These are phyloP conservation scores for Petrocephalus schoutedeni DNA, from an alignment of 2,797 vertebrate species.

Conservation along the genomic window DNA sequence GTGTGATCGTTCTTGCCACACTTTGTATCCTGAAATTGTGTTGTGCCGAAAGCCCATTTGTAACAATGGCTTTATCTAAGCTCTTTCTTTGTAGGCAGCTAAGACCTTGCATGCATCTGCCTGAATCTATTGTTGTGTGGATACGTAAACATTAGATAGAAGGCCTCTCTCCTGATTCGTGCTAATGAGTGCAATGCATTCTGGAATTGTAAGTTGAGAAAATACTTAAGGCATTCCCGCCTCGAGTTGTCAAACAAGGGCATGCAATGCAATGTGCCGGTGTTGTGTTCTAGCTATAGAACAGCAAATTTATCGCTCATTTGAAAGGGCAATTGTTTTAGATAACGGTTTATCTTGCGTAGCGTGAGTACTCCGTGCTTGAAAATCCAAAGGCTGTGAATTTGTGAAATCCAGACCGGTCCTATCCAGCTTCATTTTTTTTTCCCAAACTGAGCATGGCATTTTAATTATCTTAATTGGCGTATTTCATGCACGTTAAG, in stretches of 20 bases:
- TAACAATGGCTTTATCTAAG: conserved; percentile 37
- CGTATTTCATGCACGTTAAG: conserved; percentile 37
- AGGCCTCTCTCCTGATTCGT: conserved; percentile 24
- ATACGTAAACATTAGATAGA: conserved; percentile 39
- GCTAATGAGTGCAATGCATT: conserved; percentile 13
- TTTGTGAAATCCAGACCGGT: conserved; percentile 17
- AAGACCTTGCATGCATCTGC: conserved; percentile 31
- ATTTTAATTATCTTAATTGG: conserved; percentile 42
- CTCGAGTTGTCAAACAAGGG: conserved; percentile 8
- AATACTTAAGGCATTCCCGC: background rate
- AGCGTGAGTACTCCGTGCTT: background rate
- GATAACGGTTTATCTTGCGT: background rate
- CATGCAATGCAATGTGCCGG: background rate
- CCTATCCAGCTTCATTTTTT: conserved; percentile 14
- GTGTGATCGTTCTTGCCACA: conserved; percentile 46
- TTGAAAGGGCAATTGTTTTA: conserved; percentile 21
- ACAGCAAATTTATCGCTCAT: background rate
- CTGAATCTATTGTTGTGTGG: conserved; percentile 39
- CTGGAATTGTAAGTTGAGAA: conserved; percentile 9
- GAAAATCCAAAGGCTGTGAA: background rate
- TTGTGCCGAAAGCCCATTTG: conserved; percentile 41
- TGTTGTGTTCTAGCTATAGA: background rate
- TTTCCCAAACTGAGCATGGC: conserved; percentile 25
- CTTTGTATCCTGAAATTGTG: conserved; percentile 52
- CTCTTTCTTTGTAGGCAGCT: conserved; percentile 40